Percentiles rank a stretch among this genome's conserved stretches.
Conservation (phyloP, 2,888 invertebrate genomes). For the Octodonta nipae region DNA sequence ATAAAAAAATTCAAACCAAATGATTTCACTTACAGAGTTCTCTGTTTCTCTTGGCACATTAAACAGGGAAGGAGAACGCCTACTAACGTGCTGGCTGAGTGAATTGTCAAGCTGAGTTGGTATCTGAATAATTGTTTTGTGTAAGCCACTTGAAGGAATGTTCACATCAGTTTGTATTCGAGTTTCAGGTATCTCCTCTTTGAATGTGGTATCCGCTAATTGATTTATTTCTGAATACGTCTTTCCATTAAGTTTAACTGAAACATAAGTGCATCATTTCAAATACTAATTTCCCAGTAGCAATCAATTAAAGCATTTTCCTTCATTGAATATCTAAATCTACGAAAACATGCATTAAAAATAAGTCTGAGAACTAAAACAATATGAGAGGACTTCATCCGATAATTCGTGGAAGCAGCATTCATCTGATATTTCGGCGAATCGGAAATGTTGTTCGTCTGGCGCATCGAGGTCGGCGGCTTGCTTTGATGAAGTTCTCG, state of each 20-base stretch:
- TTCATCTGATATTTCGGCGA: no score
- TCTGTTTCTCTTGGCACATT: constrained; percentile 12
- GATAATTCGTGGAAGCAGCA: no score
- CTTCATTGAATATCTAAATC: no score
- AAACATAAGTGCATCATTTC: constrained; percentile 18
- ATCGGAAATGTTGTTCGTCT: no score
- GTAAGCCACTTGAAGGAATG: constrained; percentile 44
- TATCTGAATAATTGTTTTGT: constrained; percentile 40
- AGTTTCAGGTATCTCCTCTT: constrained; percentile 33
- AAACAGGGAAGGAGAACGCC: constrained; percentile 37
- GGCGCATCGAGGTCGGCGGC: no score
- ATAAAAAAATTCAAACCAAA: no score
- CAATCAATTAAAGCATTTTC: neutral
- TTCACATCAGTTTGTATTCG: constrained; percentile 43
- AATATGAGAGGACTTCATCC: no score
- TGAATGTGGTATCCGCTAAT: constrained; percentile 24
- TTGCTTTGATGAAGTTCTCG: no score
- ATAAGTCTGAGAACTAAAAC: no score
- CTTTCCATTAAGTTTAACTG: constrained; percentile 35
- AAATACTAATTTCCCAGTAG: constrained; percentile 1
- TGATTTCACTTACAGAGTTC: constrained; percentile 18
- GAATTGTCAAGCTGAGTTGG: constrained; percentile 14
- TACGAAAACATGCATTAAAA: no score
- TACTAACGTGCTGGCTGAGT: constrained; percentile 26
- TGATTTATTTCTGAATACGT: constrained; percentile 32